A percentile compares a stretch with the other conserved stretches of the same genome.
Evolutionary conservation across 1,140 invertebrate species (phyloP).

Genomic region (Lepidostoma basale): DNA sequence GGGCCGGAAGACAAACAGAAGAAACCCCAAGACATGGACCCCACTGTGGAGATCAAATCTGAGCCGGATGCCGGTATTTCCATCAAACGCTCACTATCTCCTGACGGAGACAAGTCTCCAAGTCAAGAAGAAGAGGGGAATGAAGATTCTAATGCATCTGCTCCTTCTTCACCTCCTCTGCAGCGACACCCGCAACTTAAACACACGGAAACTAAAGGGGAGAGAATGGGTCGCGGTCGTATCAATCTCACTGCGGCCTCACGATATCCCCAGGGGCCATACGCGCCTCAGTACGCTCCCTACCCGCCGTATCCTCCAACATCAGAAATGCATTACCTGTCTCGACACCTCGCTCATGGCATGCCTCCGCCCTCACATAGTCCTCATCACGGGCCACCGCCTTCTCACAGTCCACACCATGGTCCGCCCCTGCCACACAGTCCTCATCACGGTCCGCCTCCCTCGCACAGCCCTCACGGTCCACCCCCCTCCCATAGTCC

Average conservation of each 20-base stretch:
- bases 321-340: slow-evolving; percentile 32
- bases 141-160: slow-evolving; percentile 43
- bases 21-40: slow-evolving; percentile 28
- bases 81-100: slow-evolving; percentile 35
- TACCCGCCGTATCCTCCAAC: slow-evolving; percentile 55
- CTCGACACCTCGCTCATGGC: slow-evolving; percentile 26
- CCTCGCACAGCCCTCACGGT: neutral
- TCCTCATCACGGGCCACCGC: slow-evolving; percentile 12
- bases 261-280: slow-evolving; percentile 55
- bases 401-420: slow-evolving; percentile 11
- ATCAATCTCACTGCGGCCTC: slow-evolving; percentile 43
- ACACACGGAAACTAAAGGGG: slow-evolving; percentile 51
- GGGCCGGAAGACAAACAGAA: slow-evolving; percentile 18
- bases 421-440: neutral
- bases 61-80: slow-evolving; percentile 4
- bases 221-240: slow-evolving; percentile 48
- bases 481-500: slow-evolving; percentile 11
- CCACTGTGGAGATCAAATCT: slow-evolving; percentile 4
- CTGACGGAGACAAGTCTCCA: slow-evolving; percentile 50
- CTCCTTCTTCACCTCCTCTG: slow-evolving; percentile 33
- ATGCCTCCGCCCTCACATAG: neutral
- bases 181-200: slow-evolving; percentile 46
- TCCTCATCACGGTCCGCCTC: neutral
- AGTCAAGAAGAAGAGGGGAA: slow-evolving; percentile 53
- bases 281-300: slow-evolving; percentile 57